Evolutionary conservation across 2,888 invertebrate genomes (phyloP).

Genomic region (Tenodera sinensis): DNA sequence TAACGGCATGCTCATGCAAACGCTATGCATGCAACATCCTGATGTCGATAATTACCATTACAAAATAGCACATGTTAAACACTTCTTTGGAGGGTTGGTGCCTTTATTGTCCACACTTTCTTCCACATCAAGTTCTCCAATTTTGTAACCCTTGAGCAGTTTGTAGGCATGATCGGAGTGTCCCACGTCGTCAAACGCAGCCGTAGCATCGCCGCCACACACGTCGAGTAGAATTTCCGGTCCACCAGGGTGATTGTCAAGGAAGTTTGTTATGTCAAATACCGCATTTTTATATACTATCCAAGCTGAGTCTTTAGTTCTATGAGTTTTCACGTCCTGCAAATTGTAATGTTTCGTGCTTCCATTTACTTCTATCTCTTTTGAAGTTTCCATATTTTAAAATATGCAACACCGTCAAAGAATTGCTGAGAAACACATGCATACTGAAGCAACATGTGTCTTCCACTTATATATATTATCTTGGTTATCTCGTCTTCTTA

Average conservation of each 20-base stretch:
- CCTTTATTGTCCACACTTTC: neutral
- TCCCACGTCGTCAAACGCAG: constrained; percentile 6
- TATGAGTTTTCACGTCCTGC: neutral
- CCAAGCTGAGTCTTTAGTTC: constrained; percentile 8
- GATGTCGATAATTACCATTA: neutral
- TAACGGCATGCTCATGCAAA: too few species aligned
- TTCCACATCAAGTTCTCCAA: neutral
- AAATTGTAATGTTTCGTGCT: neutral
- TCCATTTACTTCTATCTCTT: neutral
- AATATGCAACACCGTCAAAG: neutral
- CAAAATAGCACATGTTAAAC: neutral
- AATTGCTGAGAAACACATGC: neutral
- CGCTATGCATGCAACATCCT: neutral
- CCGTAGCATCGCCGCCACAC: neutral
- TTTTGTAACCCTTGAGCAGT: neutral
- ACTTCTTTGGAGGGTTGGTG: neutral
- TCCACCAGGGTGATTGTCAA: constrained; percentile 14
- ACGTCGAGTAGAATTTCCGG: neutral
- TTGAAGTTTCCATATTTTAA: neutral
- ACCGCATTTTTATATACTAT: constrained; percentile 4
- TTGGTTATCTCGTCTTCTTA: neutral
- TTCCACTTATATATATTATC: neutral
- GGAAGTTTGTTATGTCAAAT: constrained; percentile 1
- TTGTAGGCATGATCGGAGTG: constrained; percentile 5
- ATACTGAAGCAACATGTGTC: neutral